Conservation (phyloP, 2,797 vertebrate species). For the Graptemys geographica region DNA sequence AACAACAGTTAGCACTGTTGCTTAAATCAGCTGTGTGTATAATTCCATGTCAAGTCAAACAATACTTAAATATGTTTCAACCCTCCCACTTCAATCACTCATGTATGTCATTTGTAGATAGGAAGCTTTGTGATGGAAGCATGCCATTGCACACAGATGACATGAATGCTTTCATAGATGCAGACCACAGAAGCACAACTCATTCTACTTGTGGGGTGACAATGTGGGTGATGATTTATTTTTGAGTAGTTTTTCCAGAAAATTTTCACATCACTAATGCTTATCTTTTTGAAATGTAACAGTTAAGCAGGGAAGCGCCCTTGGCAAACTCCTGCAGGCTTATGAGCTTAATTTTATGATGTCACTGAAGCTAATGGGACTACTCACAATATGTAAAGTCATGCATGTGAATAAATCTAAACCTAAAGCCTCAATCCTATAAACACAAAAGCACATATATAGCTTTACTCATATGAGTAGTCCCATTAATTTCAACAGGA, state of each 20-base stretch:
- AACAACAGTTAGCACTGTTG: not conserved
- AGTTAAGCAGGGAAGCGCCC: not conserved
- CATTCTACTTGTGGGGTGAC: not conserved
- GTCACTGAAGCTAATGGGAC: not conserved
- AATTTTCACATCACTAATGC: not conserved
- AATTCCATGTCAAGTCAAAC: not conserved
- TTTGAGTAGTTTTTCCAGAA: not conserved
- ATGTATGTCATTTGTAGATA: not conserved
- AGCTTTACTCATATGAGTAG: not conserved
- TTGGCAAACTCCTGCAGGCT: not conserved
- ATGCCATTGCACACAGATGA: not conserved
- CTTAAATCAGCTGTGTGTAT: not conserved
- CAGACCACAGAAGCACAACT: not conserved
- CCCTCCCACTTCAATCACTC: not conserved
- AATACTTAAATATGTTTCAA: not conserved
- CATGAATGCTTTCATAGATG: accelerated
- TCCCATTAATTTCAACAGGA: not conserved
- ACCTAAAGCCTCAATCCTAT: not conserved
- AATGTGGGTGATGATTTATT: not conserved
- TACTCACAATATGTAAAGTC: not conserved
- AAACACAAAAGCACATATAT: not conserved
- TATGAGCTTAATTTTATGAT: not conserved
- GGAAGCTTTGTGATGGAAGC: not conserved
- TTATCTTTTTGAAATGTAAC: not conserved
- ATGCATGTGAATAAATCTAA: too few species aligned